These are phyloP conservation scores for Tiliqua scincoides DNA, from an alignment of 2,113 vertebrate species.

Conservation along the genomic window DNA sequence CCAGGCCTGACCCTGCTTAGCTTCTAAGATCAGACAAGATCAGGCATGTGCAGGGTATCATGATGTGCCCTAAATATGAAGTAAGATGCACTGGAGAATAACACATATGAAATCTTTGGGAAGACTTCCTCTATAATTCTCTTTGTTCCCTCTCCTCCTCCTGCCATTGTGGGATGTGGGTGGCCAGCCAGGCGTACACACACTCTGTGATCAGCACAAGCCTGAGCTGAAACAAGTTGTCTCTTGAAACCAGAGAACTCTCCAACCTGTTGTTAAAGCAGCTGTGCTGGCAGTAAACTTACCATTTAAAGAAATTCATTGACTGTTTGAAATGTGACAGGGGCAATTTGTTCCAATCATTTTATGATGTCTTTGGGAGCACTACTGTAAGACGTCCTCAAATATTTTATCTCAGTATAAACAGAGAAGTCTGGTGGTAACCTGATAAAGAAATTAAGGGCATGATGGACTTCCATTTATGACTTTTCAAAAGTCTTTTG, in stretches of 20 bases:
- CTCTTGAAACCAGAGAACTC: slow-evolving; percentile 75
- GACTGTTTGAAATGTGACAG: slow-evolving; percentile 28
- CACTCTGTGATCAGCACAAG: background rate
- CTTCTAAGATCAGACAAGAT: too few relatives aligned
- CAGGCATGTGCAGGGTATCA: too few relatives aligned
- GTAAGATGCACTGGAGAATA: too few relatives aligned
- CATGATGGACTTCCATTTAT: background rate
- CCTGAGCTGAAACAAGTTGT: slow-evolving; percentile 31
- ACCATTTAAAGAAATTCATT: slow-evolving; percentile 46
- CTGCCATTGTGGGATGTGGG: background rate
- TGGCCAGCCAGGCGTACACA: background rate
- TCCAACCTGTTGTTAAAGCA: slow-evolving; percentile 74
- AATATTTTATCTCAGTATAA: background rate
- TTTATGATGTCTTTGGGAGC: slow-evolving; percentile 36
- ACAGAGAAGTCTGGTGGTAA: background rate
- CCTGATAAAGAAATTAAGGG: fast-evolving
- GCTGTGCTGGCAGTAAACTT: slow-evolving; percentile 76
- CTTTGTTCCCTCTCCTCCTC: slow-evolving; percentile 17
- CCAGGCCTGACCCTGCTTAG: too few relatives aligned
- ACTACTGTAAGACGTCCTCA: background rate
- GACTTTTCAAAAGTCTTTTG: background rate
- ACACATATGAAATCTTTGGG: background rate
- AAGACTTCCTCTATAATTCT: background rate
- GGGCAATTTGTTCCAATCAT: slow-evolving; percentile 13
- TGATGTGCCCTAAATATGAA: too few relatives aligned